A percentile compares a stretch with the other conserved stretches of the same genome.
Conservation (phyloP, 2,113 vertebrate genomes). For the Atherinomorus stipes region DNA sequence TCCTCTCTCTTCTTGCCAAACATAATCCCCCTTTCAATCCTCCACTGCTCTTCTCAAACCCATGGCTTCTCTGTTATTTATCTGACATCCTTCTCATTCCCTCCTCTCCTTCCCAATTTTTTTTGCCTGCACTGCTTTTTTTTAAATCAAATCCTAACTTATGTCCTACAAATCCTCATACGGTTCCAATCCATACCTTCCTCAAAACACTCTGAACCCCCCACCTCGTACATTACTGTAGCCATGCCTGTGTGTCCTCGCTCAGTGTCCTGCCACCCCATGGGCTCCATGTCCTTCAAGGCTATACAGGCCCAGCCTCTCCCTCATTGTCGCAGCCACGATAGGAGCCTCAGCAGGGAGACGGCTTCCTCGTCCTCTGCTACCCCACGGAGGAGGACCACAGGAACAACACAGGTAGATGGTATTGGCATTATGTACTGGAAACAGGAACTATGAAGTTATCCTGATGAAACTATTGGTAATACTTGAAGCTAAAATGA, state of each 20-base stretch:
- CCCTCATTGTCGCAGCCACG: constrained; percentile 86
- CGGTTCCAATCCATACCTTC: constrained; percentile 73
- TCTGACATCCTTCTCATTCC: constrained; percentile 7
- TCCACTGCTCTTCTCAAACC: constrained; percentile 25
- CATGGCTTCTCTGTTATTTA: constrained; percentile 10
- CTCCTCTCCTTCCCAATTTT: constrained; percentile 50
- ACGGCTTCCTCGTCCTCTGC: constrained; percentile 79
- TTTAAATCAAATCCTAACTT: constrained; percentile 22
- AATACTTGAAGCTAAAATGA: neutral
- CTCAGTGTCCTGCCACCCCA: constrained; percentile 98
- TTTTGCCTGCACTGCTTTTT: constrained; percentile 6
- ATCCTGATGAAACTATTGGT: neutral
- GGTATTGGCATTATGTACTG: neutral
- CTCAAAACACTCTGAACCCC: constrained; percentile 75
- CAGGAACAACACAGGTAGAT: constrained; percentile 73
- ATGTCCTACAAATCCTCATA: constrained; percentile 36
- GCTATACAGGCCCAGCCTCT: constrained; percentile 83
- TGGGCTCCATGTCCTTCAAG: constrained; percentile 92
- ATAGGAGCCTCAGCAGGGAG: constrained; percentile 85
- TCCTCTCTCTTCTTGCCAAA: constrained; percentile 72
- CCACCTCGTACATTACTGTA: constrained; percentile 79
- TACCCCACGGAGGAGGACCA: constrained; percentile 82
- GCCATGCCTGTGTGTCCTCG: constrained; percentile 99
- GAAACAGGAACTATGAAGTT: neutral
- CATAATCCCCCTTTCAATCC: constrained; percentile 58